Evolutionary conservation across 2,797 vertebrate genomes (phyloP), one percentile per base, ranked within the genome.

Genomic region (Pygocentrus nattereri): DNA sequence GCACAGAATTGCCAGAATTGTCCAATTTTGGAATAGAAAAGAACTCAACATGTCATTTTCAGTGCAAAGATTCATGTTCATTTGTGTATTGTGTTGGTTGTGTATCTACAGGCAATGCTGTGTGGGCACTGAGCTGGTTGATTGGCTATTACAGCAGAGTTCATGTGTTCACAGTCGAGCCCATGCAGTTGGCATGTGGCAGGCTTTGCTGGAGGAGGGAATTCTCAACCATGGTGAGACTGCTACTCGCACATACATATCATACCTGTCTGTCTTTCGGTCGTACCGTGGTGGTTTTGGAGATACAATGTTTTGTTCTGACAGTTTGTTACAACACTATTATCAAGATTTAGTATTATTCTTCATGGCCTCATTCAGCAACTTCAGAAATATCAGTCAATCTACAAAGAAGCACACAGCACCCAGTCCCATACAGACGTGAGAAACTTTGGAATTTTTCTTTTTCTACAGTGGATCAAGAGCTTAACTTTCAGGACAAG

Each of bases 171-270:
- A 99, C 91, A 97, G 97, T 62, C 94, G 98, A 34, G 96, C 94
- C 0, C 98, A 99, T 81, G 97, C 98, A 69, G 96, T 99, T 34
- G 98, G 97, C 85, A 99, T 99, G 98, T 99, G 98, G 98, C 98
- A 99, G 83, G 95, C 96, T 3, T 91, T 99, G 64, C 91, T 99
- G 44, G 98, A 99, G 89, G 98, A 99, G 79, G 94, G 96, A 12
- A 97, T 97, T 82, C 96, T 99, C 62, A 99, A 98, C 91, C 98
- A 99, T 0, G 97, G 98, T 99, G 87, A 82, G 67, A n/a, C 21
- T 27, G 47, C 69, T 47, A 47, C 25, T 15, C 1, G 59, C 25
- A 58, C 49, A 73, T 62, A 3, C 7, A 8, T 25, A 25, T 25
- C 7, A 8, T 25, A 25, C 25, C n/a, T 25, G 2, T 44, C 41